Evolutionary conservation across 1,140 invertebrate species (phyloP).

Genomic region (Drosophila sechellia): DNA sequence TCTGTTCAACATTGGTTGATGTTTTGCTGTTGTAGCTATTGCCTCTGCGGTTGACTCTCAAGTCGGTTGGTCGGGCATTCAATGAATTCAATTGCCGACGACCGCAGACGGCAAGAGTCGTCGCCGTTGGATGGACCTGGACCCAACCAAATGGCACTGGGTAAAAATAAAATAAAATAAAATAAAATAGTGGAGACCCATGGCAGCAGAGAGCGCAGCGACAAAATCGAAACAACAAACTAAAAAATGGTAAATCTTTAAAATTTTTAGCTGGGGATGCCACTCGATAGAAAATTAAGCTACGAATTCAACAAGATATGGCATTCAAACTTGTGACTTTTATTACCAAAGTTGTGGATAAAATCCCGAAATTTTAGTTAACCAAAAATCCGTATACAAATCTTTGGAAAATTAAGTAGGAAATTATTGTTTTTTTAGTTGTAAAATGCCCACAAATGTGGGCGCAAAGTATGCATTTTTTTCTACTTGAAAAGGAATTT

Average conservation of each 20-base stretch:
- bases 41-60: conserved; percentile 56
- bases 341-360: no score
- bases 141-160: conserved; percentile 6
- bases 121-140: conserved; percentile 15
- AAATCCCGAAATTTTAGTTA: no score
- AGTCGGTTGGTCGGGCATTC: conserved; percentile 40
- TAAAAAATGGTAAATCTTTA: conserved; percentile 2
- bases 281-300: no score
- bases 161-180: conserved; percentile 14
- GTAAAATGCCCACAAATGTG: no score
- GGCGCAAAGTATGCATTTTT: no score
- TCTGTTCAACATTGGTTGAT: conserved; percentile 52
- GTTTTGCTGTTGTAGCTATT: conserved; percentile 15
- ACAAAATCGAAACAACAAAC: conserved; percentile 22
- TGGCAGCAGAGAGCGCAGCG: background rate
- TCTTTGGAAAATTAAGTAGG: no score
- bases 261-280: no score
- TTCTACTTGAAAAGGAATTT: no score
- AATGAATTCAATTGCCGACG: conserved; percentile 78
- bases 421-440: no score
- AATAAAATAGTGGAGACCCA: conserved; percentile 7
- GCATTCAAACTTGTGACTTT: no score
- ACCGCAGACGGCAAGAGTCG: conserved; percentile 67
- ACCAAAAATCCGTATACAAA: no score
- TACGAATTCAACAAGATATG: no score